Evolutionary conservation across 2,888 invertebrate genomes (phyloP).

Genomic region (Lymantria monacha): DNA sequence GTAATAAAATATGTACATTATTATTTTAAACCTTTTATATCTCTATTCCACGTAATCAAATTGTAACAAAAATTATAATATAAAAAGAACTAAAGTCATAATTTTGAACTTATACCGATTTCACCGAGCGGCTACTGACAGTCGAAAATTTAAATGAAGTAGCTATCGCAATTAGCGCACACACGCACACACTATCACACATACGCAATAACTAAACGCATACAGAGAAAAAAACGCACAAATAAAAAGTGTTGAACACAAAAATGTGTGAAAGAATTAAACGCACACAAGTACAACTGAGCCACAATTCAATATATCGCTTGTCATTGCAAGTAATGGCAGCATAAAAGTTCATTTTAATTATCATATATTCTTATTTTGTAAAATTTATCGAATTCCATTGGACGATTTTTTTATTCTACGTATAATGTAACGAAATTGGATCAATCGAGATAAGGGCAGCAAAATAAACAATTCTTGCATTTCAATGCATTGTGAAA

Average conservation of each 20-base stretch:
- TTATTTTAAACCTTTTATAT: no score
- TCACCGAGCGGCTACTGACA: slow-evolving; percentile 54
- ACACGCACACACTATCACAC: slow-evolving; percentile 26
- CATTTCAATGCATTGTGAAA: no score
- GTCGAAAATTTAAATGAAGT: slow-evolving; percentile 82
- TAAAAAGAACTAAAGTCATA: slow-evolving; percentile 17
- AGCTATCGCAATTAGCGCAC: slow-evolving; percentile 80
- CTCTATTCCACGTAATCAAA: not conserved
- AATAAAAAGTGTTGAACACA: slow-evolving; percentile 75
- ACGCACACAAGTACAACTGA: slow-evolving; percentile 51
- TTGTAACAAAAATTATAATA: not conserved
- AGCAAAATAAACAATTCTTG: no score
- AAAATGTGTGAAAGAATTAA: slow-evolving; percentile 78
- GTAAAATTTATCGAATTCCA: no score
- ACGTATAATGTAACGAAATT: no score
- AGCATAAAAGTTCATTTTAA: slow-evolving; percentile 40
- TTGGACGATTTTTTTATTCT: no score
- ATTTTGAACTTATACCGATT: slow-evolving; percentile 53
- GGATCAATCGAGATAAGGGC: no score
- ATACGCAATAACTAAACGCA: slow-evolving; percentile 52
- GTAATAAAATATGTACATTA: no score
- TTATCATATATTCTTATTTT: not conserved
- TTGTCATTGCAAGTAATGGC: slow-evolving; percentile 71
- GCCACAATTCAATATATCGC: slow-evolving; percentile 80
- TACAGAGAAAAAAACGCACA: slow-evolving; percentile 52